A percentile compares a stretch with the other conserved stretches of the same genome.
These are phyloP conservation scores for Centropyge bicolor DNA, from an alignment of 2,797 vertebrate genomes.

Conservation along the genomic window DNA sequence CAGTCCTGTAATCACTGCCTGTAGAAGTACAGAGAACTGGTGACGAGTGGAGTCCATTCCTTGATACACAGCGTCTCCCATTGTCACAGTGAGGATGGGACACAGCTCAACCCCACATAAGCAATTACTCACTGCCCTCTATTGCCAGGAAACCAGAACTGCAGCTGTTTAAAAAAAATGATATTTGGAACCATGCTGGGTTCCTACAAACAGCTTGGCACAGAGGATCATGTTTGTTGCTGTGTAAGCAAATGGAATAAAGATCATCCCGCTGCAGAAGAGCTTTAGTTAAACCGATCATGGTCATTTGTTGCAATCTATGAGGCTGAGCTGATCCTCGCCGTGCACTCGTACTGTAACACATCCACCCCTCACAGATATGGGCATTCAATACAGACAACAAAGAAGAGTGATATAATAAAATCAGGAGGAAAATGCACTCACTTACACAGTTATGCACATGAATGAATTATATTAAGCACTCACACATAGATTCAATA, in stretches of 20 bases:
- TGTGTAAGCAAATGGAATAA: conserved; percentile 59
- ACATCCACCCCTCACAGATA: conserved; percentile 5
- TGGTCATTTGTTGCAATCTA: conserved; percentile 54
- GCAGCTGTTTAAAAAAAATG: neutral
- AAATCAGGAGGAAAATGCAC: neutral
- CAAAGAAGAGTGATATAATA: neutral
- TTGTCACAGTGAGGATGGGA: conserved; percentile 37
- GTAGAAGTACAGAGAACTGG: neutral
- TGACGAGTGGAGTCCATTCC: conserved; percentile 40
- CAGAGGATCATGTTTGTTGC: conserved; percentile 53
- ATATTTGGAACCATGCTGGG: conserved; percentile 1
- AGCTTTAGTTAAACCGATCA: conserved; percentile 56
- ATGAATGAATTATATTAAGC: neutral
- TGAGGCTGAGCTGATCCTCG: conserved; percentile 50
- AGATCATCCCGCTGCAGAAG: conserved; percentile 50
- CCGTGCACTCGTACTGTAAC: conserved; percentile 6
- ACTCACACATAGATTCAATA: neutral
- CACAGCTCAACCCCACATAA: neutral
- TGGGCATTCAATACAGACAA: neutral
- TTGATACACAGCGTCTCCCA: conserved; percentile 79
- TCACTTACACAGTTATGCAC: neutral
- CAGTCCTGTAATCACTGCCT: conserved; percentile 8
- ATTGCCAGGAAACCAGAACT: conserved; percentile 36
- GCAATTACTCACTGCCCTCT: conserved; percentile 69
- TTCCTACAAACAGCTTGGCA: conserved; percentile 36